Conservation (phyloP, 2,888 invertebrate genomes). For the Eupithecia subumbrata region DNA sequence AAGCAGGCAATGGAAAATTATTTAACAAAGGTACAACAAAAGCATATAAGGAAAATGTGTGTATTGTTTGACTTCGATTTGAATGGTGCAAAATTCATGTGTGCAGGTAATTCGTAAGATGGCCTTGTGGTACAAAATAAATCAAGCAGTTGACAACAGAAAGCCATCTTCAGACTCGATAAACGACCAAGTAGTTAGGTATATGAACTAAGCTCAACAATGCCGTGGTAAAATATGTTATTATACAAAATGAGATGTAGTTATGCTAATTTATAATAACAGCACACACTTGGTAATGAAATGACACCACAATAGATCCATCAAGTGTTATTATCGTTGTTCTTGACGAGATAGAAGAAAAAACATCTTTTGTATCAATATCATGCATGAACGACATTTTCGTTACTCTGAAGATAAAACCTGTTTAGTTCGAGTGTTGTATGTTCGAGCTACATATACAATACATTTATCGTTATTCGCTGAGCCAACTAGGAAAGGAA, state of each 20-base stretch:
- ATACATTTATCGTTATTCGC: conserved; percentile 35
- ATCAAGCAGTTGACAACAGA: conserved; percentile 36
- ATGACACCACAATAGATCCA: conserved; percentile 54
- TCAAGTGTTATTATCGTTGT: conserved; percentile 57
- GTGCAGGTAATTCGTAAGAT: not conserved
- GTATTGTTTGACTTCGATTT: not conserved
- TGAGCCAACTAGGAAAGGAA: conserved; percentile 38
- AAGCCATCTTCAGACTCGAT: conserved; percentile 26
- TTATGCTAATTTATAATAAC: conserved; percentile 55
- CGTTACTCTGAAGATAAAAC: conserved; percentile 50
- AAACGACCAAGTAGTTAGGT: conserved; percentile 30
- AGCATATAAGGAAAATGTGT: not conserved
- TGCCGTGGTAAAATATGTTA: conserved; percentile 41
- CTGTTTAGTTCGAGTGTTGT: conserved; percentile 50
- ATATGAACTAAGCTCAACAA: conserved; percentile 40
- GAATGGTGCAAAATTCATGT: not conserved
- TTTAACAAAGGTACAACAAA: not conserved
- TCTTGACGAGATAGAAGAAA: conserved; percentile 52
- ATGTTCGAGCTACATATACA: conserved; percentile 26
- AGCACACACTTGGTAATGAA: conserved; percentile 53
- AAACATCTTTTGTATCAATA: conserved; percentile 55
- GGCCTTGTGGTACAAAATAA: conserved; percentile 22
- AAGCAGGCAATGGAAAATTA: not conserved
- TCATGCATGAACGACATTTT: conserved; percentile 61
- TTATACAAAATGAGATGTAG: conserved; percentile 47